Conservation (phyloP, 2,113 vertebrate species). For the Sturnira hondurensis region DNA sequence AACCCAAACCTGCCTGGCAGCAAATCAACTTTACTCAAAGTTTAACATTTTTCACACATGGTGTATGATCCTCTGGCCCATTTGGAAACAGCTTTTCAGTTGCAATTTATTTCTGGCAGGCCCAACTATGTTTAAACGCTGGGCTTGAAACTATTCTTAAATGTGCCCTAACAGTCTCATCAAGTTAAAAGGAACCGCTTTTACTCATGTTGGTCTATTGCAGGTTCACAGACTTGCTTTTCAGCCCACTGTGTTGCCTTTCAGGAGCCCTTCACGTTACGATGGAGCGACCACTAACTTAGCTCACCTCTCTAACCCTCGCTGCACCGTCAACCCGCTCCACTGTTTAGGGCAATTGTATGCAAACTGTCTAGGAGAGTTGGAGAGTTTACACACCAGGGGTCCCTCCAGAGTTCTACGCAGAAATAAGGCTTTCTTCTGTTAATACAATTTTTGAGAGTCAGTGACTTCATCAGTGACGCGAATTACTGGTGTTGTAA, state of each 20-base stretch:
- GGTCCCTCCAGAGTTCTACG: too few species aligned
- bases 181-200: neutral
- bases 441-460: too few species aligned
- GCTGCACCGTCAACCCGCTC: too few species aligned
- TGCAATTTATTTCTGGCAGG: neutral
- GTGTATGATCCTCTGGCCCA: neutral
- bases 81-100: neutral
- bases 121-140: neutral
- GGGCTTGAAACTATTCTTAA: neutral
- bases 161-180: neutral
- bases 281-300: accelerated
- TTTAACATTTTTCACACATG: neutral
- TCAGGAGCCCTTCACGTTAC: accelerated
- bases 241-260: too few species aligned
- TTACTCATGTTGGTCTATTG: neutral
- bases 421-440: too few species aligned
- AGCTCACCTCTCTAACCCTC: too few species aligned
- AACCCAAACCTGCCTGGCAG: neutral
- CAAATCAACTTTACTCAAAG: too few species aligned
- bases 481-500: neutral
- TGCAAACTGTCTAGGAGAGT: too few species aligned
- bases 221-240: too few species aligned
- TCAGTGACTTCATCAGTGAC: neutral
- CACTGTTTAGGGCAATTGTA: too few species aligned
- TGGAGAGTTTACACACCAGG: too few species aligned